phyloP scores from a whole-genome alignment of 1,140 invertebrate species.

The Periplaneta americana region DNA sequence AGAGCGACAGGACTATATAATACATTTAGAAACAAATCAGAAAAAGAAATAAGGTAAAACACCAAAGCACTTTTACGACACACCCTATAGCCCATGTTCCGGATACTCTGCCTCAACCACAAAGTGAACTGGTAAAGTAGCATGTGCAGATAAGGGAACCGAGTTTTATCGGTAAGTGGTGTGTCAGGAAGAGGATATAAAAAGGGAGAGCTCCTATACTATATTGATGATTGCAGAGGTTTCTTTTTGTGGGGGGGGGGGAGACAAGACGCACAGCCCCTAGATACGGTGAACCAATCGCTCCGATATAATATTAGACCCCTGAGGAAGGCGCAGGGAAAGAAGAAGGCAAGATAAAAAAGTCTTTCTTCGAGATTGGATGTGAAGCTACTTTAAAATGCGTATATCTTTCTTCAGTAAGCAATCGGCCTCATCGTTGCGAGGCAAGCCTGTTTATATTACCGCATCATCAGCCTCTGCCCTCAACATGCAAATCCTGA shows the following conservation, averaged over 20 bases:
- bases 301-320: slow-evolving; percentile 6
- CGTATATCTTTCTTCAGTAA: not conserved
- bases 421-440: not conserved
- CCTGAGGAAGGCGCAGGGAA: not conserved
- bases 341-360: not conserved
- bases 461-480: not conserved
- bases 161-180: not conserved
- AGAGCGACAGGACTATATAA: too few species aligned
- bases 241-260: not conserved
- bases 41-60: too few species aligned
- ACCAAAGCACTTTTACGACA: too few species aligned
- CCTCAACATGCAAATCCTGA: slow-evolving; percentile 4
- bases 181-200: not conserved
- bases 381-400: slow-evolving; percentile 8
- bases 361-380: slow-evolving; percentile 2
- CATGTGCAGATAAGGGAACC: not conserved
- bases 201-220: not conserved
- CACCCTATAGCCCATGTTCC: too few species aligned
- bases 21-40: too few species aligned
- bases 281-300: not conserved
- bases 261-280: not conserved
- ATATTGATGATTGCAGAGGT: slow-evolving; percentile 8
- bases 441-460: not conserved
- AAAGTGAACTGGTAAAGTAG: not conserved
- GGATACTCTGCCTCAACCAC: too few species aligned